These are phyloP conservation scores for Drosophila neonasuta DNA, from an alignment of 2,888 invertebrate species.

Conservation along the genomic window DNA sequence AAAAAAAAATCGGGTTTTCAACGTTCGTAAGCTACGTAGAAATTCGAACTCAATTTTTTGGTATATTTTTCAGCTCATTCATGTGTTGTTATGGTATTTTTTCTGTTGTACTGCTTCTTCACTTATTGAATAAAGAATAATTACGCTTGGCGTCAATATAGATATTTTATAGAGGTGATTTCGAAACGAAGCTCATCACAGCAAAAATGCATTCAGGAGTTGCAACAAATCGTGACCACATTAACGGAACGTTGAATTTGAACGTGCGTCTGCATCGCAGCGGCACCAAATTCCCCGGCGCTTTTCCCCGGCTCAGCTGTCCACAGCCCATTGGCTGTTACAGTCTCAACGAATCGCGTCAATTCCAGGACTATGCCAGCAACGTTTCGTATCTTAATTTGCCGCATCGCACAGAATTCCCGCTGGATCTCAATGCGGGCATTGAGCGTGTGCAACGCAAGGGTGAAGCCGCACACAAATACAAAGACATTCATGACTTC, in stretches of 20 bases:
- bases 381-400: conserved; percentile 34
- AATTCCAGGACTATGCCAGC: conserved; percentile 42
- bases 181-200: no score
- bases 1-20: no score
- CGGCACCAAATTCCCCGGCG: conserved; percentile 2
- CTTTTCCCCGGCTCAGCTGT: conserved; percentile 41
- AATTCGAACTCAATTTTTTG: no score
- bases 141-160: no score
- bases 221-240: no score
- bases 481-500: conserved; percentile 18
- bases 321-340: conserved; percentile 52
- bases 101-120: no score
- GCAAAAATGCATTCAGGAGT: no score
- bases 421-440: conserved; percentile 59
- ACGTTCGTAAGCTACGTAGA: no score
- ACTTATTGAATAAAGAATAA: no score
- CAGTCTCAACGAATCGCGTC: conserved; percentile 27
- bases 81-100: no score
- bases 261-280: conserved; percentile 41
- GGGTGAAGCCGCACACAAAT: background rate
- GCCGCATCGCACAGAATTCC: conserved; percentile 34
- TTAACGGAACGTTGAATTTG: conserved; percentile 11
- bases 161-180: no score
- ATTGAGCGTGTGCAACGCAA: conserved; percentile 48
- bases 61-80: no score